Conservation (phyloP, 2,797 vertebrate genomes). For the Pseudocheirus occidentalis region DNA sequence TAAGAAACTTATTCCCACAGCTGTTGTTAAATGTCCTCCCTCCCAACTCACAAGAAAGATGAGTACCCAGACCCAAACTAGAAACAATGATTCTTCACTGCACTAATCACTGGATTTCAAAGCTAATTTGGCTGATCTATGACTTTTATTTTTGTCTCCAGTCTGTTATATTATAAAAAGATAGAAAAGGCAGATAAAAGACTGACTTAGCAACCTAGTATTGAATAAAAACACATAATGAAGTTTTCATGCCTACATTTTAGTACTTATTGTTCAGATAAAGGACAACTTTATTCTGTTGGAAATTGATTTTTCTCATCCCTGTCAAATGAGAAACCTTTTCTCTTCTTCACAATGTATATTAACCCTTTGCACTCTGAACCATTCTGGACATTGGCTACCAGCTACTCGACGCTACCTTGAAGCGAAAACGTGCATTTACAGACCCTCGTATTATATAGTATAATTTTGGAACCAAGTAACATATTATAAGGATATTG, state of each 20-base stretch:
- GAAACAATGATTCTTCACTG: background rate
- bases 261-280: conserved; percentile 12
- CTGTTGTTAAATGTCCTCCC: background rate
- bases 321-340: conserved; percentile 5
- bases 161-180: conserved; percentile 28
- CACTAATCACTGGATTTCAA: background rate
- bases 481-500: too few species aligned
- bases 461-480: too few species aligned
- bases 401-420: too few species aligned
- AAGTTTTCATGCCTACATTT: background rate
- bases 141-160: conserved; percentile 28
- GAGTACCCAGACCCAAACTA: background rate
- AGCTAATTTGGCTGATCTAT: conserved; percentile 14
- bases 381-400: too few species aligned
- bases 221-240: conserved; percentile 26
- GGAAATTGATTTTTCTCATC: conserved; percentile 13
- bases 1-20: background rate
- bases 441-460: too few species aligned
- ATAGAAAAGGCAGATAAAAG: background rate
- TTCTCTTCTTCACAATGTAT: background rate
- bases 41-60: background rate
- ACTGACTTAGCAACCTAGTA: conserved; percentile 26
- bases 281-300: background rate
- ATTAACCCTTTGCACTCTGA: too few species aligned
- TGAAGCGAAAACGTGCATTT: too few species aligned